A percentile compares a stretch with the other conserved stretches of the same genome.
Evolutionary conservation across 2,113 vertebrate species (phyloP).

Genomic region (Cynopterus brachyotis): DNA sequence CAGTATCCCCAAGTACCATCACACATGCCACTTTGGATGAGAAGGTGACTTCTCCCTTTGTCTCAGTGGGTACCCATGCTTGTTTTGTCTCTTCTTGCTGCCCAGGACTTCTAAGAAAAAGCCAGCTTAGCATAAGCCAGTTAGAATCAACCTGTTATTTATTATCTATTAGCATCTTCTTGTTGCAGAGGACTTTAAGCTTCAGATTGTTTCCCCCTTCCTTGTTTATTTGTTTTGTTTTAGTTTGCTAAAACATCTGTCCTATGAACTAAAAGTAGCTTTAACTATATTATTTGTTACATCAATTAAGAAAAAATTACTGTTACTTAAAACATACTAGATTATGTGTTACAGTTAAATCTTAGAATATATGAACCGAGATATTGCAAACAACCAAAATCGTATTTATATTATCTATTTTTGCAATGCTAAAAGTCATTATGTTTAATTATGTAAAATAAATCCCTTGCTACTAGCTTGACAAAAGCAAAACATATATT

Average conservation of each 20-base stretch:
- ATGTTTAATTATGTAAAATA: slow-evolving; percentile 45
- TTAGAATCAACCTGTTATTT: not conserved
- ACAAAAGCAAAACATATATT: not conserved
- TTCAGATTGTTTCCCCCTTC: not conserved
- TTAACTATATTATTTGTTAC: not conserved
- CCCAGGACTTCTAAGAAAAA: not conserved
- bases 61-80: not conserved
- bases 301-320: not conserved
- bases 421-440: slow-evolving; percentile 54
- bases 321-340: slow-evolving; percentile 46
- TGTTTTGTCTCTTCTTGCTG: not conserved
- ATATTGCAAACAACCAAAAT: slow-evolving; percentile 66
- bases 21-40: not conserved
- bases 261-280: not conserved
- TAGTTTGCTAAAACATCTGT: slow-evolving; percentile 61
- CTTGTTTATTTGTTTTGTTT: not conserved
- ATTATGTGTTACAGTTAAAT: slow-evolving; percentile 42
- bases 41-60: not conserved
- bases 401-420: slow-evolving; percentile 54
- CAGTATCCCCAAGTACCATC: not conserved
- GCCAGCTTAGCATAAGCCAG: not conserved
- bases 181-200: not conserved
- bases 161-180: not conserved
- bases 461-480: not conserved
- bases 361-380: slow-evolving; percentile 62